Conservation (phyloP, 2,888 invertebrate species). For the Temnothorax unifasciatus region DNA sequence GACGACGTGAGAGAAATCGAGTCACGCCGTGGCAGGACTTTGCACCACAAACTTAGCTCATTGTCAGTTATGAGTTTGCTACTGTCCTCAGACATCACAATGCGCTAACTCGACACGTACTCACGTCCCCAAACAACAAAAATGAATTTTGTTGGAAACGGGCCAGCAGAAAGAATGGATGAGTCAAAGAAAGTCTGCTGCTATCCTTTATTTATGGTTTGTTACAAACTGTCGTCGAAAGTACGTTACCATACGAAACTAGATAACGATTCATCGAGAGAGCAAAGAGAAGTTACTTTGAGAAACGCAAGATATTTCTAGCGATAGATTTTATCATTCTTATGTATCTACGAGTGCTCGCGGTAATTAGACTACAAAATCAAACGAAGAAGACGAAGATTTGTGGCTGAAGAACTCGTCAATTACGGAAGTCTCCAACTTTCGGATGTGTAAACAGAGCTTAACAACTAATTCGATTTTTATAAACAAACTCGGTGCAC, state of each 20-base stretch:
- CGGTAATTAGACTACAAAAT: conserved; percentile 30
- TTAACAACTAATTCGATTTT: conserved; percentile 46
- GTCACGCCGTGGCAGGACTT: conserved; percentile 31
- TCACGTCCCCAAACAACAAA: conserved; percentile 27
- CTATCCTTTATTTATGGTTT: conserved; percentile 6
- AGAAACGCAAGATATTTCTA: conserved; percentile 2
- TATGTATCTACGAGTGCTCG: background rate
- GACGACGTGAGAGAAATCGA: conserved; percentile 53
- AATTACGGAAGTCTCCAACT: conserved; percentile 19
- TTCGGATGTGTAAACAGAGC: conserved; percentile 19
- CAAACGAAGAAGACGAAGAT: conserved; percentile 2
- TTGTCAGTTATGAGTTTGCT: conserved; percentile 52
- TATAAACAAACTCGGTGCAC: conserved; percentile 38
- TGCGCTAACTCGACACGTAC: conserved; percentile 46
- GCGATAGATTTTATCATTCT: background rate
- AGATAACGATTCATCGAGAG: background rate
- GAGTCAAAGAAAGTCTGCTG: conserved; percentile 25
- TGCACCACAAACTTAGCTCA: conserved; percentile 44
- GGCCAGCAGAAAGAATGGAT: conserved; percentile 18
- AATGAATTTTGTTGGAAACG: conserved; percentile 41
- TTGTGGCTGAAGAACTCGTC: conserved; percentile 27
- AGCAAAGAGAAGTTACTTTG: background rate
- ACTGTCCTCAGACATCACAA: conserved; percentile 43
- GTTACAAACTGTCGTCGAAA: conserved; percentile 22
- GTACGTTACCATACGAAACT: background rate